These are phyloP conservation scores for Agonopterix alstromeriana DNA, from an alignment of 2,888 invertebrate species.

Conservation along the genomic window DNA sequence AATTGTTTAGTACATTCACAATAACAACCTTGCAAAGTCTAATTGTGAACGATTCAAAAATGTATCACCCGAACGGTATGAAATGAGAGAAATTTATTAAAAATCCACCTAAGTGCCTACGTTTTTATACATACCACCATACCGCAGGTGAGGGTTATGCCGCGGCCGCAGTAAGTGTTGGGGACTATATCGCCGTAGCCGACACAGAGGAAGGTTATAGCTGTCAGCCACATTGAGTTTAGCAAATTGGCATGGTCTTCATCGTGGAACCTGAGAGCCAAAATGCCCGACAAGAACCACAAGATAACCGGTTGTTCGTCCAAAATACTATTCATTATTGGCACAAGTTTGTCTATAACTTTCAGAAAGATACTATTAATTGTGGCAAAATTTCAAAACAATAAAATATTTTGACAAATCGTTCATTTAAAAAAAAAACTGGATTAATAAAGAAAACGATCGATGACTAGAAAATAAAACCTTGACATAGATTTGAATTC, in stretches of 20 bases:
- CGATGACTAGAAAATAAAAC: no score
- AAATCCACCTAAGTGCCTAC: slow-evolving; percentile 52
- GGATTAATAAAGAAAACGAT: no score
- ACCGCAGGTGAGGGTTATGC: slow-evolving; percentile 98
- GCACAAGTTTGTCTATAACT: neutral
- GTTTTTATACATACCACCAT: slow-evolving; percentile 94
- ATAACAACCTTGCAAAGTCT: slow-evolving; percentile 45
- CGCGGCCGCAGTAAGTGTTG: slow-evolving; percentile 99
- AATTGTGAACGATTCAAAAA: slow-evolving; percentile 23
- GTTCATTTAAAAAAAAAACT: neutral
- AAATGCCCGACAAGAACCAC: slow-evolving; percentile 75
- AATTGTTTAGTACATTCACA: slow-evolving; percentile 1
- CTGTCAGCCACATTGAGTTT: slow-evolving; percentile 99
- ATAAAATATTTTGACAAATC: neutral
- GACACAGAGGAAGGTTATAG: slow-evolving; percentile 99
- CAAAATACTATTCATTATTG: slow-evolving; percentile 8
- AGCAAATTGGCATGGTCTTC: slow-evolving; percentile 98
- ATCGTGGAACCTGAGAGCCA: slow-evolving; percentile 93
- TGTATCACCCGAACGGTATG: slow-evolving; percentile 14
- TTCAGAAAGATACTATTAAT: neutral
- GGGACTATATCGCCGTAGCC: slow-evolving; percentile 99
- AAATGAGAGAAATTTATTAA: slow-evolving; percentile 23
- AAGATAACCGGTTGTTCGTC: slow-evolving; percentile 54
- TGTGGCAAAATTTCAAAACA: neutral
- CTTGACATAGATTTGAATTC: neutral